Evolutionary conservation across 2,888 invertebrate species (phyloP).

Genomic region (Rhodophaea formosa): DNA sequence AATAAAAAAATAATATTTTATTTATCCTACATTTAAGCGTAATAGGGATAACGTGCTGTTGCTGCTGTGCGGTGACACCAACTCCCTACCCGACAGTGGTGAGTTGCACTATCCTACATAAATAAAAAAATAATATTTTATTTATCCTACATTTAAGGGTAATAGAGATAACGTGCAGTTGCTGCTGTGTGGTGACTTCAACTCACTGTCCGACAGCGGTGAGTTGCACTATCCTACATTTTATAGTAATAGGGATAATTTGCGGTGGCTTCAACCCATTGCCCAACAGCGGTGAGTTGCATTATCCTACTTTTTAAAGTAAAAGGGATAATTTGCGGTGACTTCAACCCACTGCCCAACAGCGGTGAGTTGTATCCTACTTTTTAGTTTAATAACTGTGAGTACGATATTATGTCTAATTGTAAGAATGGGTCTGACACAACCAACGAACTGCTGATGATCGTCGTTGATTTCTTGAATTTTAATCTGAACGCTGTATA

Average conservation of each 20-base stretch:
- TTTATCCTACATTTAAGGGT: conserved; percentile 47
- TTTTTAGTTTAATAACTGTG: no score
- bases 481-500: no score
- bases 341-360: no score
- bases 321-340: conserved; percentile 82
- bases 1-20: no score
- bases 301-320: conserved; percentile 36
- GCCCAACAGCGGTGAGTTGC: conserved; percentile 91
- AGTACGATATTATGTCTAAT: no score
- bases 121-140: no score
- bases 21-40: no score
- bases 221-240: conserved; percentile 25
- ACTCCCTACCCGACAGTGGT: conserved; percentile 92
- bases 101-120: background rate
- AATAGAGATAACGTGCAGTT: conserved; percentile 92
- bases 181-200: conserved; percentile 98
- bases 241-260: conserved; percentile 86
- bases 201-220: conserved; percentile 98
- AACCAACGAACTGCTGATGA: no score
- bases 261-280: conserved; percentile 99
- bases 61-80: conserved; percentile 98
- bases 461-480: no score
- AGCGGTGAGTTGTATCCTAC: background rate
- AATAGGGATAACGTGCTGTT: conserved; percentile 91
- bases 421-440: no score